A percentile compares a stretch with the other conserved stretches of the same genome.
These are phyloP conservation scores for Tanytarsus gracilentus DNA, from an alignment of 2,888 invertebrate species.

Conservation along the genomic window DNA sequence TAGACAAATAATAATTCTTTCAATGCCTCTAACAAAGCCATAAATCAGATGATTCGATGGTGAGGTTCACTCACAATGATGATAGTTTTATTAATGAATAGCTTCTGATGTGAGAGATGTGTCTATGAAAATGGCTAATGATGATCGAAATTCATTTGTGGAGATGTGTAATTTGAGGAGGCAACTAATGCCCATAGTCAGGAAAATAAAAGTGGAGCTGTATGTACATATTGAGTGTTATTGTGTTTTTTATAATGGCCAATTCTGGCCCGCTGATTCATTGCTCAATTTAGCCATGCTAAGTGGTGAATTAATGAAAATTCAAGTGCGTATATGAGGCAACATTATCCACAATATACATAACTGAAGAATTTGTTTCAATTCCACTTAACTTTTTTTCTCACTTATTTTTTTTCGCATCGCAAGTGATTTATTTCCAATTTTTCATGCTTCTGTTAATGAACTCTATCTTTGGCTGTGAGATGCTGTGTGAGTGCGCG, in stretches of 20 bases:
- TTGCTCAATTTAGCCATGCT: too few species aligned
- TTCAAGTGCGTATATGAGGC: too few species aligned
- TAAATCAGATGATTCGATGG: constrained; percentile 11
- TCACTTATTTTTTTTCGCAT: not conserved
- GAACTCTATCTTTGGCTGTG: not conserved
- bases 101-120: not conserved
- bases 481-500: too few species aligned
- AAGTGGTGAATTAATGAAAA: too few species aligned
- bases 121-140: not conserved
- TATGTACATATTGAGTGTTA: not conserved
- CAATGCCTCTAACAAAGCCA: not conserved
- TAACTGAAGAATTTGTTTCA: not conserved
- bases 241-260: too few species aligned
- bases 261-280: too few species aligned
- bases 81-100: constrained; percentile 1
- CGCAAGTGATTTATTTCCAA: not conserved
- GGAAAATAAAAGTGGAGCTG: not conserved
- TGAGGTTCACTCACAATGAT: not conserved
- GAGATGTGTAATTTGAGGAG: not conserved
- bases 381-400: not conserved
- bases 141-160: not conserved
- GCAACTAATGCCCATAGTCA: too few species aligned
- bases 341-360: too few species aligned
- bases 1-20: constrained; percentile 13
- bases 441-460: constrained; percentile 1